These are phyloP conservation scores for Chloroceryle amazona DNA, from an alignment of 2,797 vertebrate genomes.

Conservation along the genomic window DNA sequence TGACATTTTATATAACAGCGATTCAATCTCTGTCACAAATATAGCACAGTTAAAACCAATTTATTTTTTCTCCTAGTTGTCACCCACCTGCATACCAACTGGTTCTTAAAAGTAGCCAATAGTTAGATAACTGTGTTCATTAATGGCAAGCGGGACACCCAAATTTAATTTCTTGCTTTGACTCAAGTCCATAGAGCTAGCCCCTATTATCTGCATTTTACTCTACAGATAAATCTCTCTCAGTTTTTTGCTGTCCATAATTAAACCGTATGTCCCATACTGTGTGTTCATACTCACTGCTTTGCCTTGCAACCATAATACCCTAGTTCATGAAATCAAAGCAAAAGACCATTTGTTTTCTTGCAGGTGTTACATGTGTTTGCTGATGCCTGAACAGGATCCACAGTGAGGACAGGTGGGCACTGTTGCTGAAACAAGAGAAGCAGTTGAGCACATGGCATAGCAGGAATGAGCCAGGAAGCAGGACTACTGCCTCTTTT, in stretches of 20 bases:
- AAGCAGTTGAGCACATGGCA: not conserved
- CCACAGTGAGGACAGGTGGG: not conserved
- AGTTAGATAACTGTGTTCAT: not conserved
- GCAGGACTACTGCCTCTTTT: not conserved
- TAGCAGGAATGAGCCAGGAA: not conserved
- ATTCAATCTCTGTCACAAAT: not conserved
- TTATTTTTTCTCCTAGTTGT: not conserved
- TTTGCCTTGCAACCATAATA: not conserved
- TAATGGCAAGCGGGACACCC: not conserved
- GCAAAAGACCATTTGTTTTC: not conserved
- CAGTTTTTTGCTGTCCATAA: not conserved
- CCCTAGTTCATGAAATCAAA: not conserved
- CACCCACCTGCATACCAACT: not conserved
- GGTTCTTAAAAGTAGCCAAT: not conserved
- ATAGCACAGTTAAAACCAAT: not conserved
- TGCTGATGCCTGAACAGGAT: not conserved
- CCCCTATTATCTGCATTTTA: not conserved
- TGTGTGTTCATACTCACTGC: fast-evolving
- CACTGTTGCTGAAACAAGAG: not conserved
- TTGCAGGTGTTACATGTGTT: not conserved
- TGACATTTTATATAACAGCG: not conserved
- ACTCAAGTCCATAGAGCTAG: not conserved
- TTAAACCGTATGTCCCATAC: not conserved
- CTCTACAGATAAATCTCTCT: not conserved
- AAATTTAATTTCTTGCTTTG: not conserved